Evolutionary conservation across 30 jellyfish, hydroid and myxozoan genomes (phyloP).

Genomic region (Pseudorhiza aurosa): DNA sequence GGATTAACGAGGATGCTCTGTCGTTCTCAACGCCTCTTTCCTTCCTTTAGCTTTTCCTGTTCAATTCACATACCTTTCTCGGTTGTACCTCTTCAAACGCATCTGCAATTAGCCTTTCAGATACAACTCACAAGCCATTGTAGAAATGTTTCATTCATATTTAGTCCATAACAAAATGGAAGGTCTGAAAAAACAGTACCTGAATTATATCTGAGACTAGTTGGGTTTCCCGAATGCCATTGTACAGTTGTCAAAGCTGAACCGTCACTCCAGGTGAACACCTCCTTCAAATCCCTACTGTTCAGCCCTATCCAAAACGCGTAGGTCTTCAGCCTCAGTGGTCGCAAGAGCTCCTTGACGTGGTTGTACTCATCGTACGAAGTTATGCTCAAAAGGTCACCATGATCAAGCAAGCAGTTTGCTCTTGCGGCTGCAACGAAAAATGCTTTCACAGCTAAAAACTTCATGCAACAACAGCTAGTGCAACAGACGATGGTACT

Average conservation of each 20-base stretch:
- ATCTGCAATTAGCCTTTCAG: too few species aligned
- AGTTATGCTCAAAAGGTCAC: constrained; percentile 79
- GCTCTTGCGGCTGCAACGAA: constrained; percentile 86
- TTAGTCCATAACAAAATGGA: too few species aligned
- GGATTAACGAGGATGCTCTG: too few species aligned
- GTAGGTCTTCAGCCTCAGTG: constrained; percentile 18
- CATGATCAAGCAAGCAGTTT: constrained; percentile 74
- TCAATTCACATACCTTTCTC: too few species aligned
- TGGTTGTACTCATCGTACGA: constrained; percentile 42
- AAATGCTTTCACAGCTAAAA: neutral
- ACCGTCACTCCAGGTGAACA: constrained; percentile 84
- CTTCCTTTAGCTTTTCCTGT: too few species aligned
- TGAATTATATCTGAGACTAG: constrained; percentile 6
- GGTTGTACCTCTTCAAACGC: too few species aligned
- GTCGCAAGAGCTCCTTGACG: constrained; percentile 3
- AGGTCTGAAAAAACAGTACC: too few species aligned
- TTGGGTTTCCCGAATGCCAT: constrained; percentile 77
- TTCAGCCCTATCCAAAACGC: constrained; percentile 90
- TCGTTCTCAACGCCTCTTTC: too few species aligned
- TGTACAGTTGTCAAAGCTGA: constrained; percentile 63
- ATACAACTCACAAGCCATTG: too few species aligned
- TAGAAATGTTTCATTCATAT: too few species aligned
- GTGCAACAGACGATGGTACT: too few species aligned
- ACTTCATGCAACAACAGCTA: too few species aligned
- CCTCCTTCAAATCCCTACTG: constrained; percentile 62